Percentiles rank a stretch among this genome's conserved stretches.
Evolutionary conservation across 2,797 vertebrate genomes (phyloP).

Genomic region (Rhinatrema bivittatum): DNA sequence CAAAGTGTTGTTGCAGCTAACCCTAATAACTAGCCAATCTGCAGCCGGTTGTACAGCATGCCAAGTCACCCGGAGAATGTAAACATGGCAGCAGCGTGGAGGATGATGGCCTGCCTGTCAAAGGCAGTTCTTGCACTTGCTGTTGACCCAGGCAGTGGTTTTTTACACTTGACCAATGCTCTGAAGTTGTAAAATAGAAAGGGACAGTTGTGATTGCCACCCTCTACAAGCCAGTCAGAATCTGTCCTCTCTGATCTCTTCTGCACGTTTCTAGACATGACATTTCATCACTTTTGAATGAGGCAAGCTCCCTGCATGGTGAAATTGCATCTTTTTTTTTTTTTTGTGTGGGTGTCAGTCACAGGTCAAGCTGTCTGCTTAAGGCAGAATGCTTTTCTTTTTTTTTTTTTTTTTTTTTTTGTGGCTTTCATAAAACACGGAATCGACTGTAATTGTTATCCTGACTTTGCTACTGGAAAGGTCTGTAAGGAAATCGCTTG

Average conservation of each 20-base stretch:
- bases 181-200: conserved; percentile 15
- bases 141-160: not conserved
- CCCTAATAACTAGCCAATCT: conserved; percentile 4
- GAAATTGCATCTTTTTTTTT: conserved; percentile 23
- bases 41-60: not conserved
- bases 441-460: not conserved
- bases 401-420: too few relatives aligned
- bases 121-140: not conserved
- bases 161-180: not conserved
- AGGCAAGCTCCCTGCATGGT: conserved; percentile 9
- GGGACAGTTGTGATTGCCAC: conserved; percentile 21
- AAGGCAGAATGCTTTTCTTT: not conserved
- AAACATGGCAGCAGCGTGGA: not conserved
- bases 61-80: conserved; percentile 8
- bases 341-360: too few relatives aligned
- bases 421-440: conserved; percentile 1
- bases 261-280: conserved; percentile 16
- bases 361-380: conserved; percentile 9
- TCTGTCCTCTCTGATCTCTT: conserved; percentile 14
- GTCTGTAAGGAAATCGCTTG: not conserved
- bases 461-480: not conserved
- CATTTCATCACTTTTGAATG: conserved; percentile 26
- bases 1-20: conserved; percentile 21
- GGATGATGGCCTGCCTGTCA: conserved; percentile 11
- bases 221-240: conserved; percentile 1